phyloP scores from a whole-genome alignment of 2,797 vertebrate species.

The Coilia nasus region DNA sequence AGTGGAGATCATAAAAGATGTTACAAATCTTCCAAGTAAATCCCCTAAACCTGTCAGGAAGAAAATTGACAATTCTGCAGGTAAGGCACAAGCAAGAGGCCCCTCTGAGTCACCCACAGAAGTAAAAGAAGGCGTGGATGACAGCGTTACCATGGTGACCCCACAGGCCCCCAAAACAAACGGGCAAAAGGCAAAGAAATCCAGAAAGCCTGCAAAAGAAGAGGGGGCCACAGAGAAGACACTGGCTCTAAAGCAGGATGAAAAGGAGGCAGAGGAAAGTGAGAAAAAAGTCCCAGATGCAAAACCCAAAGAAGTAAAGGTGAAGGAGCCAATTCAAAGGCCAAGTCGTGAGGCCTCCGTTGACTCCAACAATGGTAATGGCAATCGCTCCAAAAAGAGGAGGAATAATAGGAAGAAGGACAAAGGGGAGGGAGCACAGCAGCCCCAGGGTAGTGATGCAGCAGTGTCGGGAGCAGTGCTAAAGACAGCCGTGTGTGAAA shows the following conservation, averaged over 20 bases:
- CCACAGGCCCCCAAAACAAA: slow-evolving; percentile 54
- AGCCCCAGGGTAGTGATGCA: slow-evolving; percentile 58
- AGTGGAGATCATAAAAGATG: slow-evolving; percentile 55
- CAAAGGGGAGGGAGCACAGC: slow-evolving; percentile 60
- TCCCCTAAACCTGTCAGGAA: slow-evolving; percentile 58
- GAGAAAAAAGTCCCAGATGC: slow-evolving; percentile 50
- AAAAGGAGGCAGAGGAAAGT: slow-evolving; percentile 55
- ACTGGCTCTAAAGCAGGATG: slow-evolving; percentile 49
- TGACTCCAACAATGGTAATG: slow-evolving; percentile 56
- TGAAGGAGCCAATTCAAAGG: slow-evolving; percentile 60
- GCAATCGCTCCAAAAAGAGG: slow-evolving; percentile 64
- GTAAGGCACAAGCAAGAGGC: slow-evolving; percentile 52
- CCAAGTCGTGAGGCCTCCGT: slow-evolving; percentile 52
- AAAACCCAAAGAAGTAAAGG: slow-evolving; percentile 47
- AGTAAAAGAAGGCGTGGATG: slow-evolving; percentile 60
- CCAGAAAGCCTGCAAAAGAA: slow-evolving; percentile 66
- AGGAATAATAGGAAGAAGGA: slow-evolving; percentile 78
- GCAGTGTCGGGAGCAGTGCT: slow-evolving; percentile 48
- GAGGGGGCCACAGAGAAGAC: slow-evolving; percentile 58
- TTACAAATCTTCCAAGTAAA: slow-evolving; percentile 60
- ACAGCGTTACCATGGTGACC: slow-evolving; percentile 67
- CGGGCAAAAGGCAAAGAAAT: slow-evolving; percentile 70
- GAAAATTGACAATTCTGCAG: slow-evolving; percentile 47
- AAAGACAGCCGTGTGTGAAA: slow-evolving; percentile 52
- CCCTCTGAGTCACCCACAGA: slow-evolving; percentile 47